Percentiles rank a stretch among this genome's conserved stretches.
phyloP scores from a whole-genome alignment of 2,113 vertebrate genomes.

The Paracanthobrama guichenoti region DNA sequence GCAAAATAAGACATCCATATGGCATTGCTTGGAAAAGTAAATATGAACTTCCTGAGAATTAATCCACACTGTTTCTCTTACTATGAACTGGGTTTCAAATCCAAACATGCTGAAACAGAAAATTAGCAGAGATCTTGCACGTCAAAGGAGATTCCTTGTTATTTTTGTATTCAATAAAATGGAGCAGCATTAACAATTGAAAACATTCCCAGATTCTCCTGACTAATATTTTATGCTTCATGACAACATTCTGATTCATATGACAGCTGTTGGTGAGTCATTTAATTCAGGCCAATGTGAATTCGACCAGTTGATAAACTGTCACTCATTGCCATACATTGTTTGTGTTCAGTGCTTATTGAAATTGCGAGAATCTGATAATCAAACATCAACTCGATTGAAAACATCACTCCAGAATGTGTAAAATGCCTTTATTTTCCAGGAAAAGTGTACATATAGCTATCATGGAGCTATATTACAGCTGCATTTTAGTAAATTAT shows the following conservation, averaged over 20 bases:
- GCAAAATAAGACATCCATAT: neutral
- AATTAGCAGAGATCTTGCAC: neutral
- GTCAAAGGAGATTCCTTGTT: no score
- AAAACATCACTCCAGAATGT: neutral
- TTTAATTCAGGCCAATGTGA: neutral
- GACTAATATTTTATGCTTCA: neutral
- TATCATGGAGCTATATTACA: neutral
- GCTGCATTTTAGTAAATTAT: neutral
- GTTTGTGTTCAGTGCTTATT: neutral
- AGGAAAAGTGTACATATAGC: neutral
- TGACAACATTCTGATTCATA: neutral
- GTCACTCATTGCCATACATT: neutral
- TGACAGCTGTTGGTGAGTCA: neutral
- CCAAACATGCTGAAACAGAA: no score
- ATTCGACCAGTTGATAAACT: neutral
- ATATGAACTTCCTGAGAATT: neutral
- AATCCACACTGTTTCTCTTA: neutral
- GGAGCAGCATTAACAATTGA: neutral
- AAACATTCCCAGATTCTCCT: neutral
- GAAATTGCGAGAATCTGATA: neutral
- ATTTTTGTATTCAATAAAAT: neutral
- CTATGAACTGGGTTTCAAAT: neutral
- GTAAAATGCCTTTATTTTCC: neutral
- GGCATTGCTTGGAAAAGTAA: neutral
- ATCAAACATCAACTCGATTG: neutral